Base-by-base conservation (phyloP, 2,797 vertebrate species). In the Eulemur rubriventer region DNA sequence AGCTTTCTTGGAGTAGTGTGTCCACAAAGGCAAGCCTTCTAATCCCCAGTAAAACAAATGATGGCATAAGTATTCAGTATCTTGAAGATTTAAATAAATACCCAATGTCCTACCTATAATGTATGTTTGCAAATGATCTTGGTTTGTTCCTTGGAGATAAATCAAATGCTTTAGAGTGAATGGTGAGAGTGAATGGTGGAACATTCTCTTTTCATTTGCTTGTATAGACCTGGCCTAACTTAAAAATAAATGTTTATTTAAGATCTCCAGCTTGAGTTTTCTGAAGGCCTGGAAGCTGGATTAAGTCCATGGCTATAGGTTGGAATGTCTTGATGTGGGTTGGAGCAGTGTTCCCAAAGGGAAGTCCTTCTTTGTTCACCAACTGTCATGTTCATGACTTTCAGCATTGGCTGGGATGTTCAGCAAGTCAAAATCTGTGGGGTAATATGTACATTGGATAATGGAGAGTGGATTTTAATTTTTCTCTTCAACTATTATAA, bases 171-270 rank as follows among this genome's bases (percentile, higher is more conserved):
- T 80, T 57, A 83, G 63, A 65, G 72, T 6, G 65, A 84, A 33
- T n/a, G 61, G 33, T 65, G 61, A 65, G 61, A 63, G 67, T 3
- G 59, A 76, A 35, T 43, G 33, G 61, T 24, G 17, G 11, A 80
- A 81, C 24, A 33, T 79, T 93, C 22, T 94, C 13, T 80, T 33
- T 83, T 52, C 33, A 14, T 94, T 72, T 61, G 48, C 73, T 79
- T 94, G 22, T 63, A 28, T 35, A 93, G 86, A 75, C 43, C 20
- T 61, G 50, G 17, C 30, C 24, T 95, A 92, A 89, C 65, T 92
- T 59, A 76, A 94, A 96, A 96, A 73, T 55, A 89, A 72, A 81
- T 69, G 67, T 89, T 97, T 94, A 69, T 46, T 80, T 73, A 92
- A 90, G 48, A 65, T 81, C 48, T 96, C 41, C 14, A 43, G 28